Percentiles rank a stretch among this genome's conserved stretches.
phyloP scores from a whole-genome alignment of 2,113 vertebrate genomes.

The Clarias macrocephalus region DNA sequence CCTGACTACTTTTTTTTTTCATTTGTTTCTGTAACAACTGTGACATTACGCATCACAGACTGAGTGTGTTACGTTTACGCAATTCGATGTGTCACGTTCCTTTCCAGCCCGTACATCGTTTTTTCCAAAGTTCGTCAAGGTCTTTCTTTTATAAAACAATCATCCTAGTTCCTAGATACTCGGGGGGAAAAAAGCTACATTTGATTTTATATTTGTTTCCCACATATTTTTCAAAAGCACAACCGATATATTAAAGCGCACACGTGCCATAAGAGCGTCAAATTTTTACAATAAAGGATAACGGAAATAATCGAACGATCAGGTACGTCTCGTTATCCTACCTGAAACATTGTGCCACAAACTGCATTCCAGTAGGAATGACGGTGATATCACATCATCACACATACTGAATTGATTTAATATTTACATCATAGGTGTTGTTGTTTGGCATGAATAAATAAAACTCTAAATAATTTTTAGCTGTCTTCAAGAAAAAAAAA shows the following conservation, averaged over 20 bases:
- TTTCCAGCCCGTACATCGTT: not conserved
- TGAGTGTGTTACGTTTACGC: not conserved
- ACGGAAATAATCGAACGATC: not conserved
- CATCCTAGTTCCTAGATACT: slow-evolving; percentile 65
- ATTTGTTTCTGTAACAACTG: not conserved
- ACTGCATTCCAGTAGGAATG: not conserved
- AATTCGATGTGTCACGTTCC: not conserved
- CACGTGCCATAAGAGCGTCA: slow-evolving; percentile 45
- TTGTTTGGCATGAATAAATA: slow-evolving; percentile 66
- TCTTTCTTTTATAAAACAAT: slow-evolving; percentile 60
- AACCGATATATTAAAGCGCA: slow-evolving; percentile 46
- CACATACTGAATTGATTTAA: slow-evolving; percentile 1
- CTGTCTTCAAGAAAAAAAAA: not conserved
- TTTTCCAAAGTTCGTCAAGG: not conserved
- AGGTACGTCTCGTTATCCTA: slow-evolving; percentile 25
- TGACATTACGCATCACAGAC: not conserved
- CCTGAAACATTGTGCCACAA: slow-evolving; percentile 1
- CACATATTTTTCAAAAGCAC: slow-evolving; percentile 56
- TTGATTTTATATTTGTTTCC: slow-evolving; percentile 65
- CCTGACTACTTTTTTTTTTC: not conserved
- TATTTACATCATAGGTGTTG: slow-evolving; percentile 46
- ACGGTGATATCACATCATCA: no score
- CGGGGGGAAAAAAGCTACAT: slow-evolving; percentile 62
- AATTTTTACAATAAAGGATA: slow-evolving; percentile 14
- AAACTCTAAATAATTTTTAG: slow-evolving; percentile 43